A percentile compares a stretch with the other conserved stretches of the same genome.
Conservation (phyloP, 2,797 vertebrate genomes). For the Enteromius paludinosus region DNA sequence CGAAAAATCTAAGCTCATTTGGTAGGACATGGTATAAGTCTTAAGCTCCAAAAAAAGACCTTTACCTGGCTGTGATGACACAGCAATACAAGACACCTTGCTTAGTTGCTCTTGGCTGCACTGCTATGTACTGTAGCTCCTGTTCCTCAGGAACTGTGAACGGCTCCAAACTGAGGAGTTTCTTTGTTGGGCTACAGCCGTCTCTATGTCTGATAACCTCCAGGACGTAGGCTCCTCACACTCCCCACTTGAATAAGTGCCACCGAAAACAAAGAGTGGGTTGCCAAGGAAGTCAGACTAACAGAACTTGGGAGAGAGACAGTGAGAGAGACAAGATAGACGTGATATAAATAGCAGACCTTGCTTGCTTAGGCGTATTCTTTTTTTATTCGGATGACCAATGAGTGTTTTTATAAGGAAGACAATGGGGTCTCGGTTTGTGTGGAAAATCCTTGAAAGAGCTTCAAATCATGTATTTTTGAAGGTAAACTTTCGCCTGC, state of each 20-base stretch:
- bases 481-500: background rate
- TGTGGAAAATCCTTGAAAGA: slow-evolving; percentile 62
- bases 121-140: background rate
- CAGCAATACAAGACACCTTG: slow-evolving; percentile 2
- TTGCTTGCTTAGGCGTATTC: background rate
- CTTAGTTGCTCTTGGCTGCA: background rate
- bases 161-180: background rate
- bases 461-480: slow-evolving; percentile 31
- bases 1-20: background rate
- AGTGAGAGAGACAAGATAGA: slow-evolving; percentile 25
- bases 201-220: slow-evolving; percentile 36
- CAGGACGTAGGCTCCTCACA: slow-evolving; percentile 28
- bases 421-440: slow-evolving; percentile 65
- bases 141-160: background rate
- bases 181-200: background rate
- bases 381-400: slow-evolving; percentile 21
- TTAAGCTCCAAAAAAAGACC: background rate
- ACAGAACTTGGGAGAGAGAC: slow-evolving; percentile 14
- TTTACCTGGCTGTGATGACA: slow-evolving; percentile 13
- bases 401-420: slow-evolving; percentile 64
- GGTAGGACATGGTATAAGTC: background rate
- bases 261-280: slow-evolving; percentile 37
- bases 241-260: slow-evolving; percentile 34
- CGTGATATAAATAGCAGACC: slow-evolving; percentile 47
- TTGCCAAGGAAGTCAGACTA: slow-evolving; percentile 41